Percentiles rank a stretch among this genome's conserved stretches.
Evolutionary conservation across 2,113 vertebrate species (phyloP).

Genomic region (Abramis brama): DNA sequence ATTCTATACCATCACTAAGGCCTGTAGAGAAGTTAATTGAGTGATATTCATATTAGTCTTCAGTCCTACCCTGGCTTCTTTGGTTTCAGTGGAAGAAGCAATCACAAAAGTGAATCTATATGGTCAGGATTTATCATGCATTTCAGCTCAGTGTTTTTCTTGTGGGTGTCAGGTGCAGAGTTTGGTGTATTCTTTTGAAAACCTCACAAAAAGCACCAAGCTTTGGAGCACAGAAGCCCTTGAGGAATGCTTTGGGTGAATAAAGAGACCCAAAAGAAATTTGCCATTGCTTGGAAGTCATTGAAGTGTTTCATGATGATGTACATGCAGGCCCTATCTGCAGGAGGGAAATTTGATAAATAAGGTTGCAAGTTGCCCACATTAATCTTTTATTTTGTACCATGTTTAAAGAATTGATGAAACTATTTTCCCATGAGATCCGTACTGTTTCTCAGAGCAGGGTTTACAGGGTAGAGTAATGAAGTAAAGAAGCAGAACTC

Average conservation of each 20-base stretch:
- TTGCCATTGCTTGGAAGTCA: background rate
- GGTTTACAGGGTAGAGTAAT: constrained; percentile 49
- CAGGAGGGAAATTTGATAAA: constrained; percentile 36
- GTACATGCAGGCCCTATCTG: background rate
- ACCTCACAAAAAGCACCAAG: background rate
- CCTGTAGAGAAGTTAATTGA: background rate
- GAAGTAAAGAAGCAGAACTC: constrained; percentile 54
- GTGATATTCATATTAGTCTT: constrained; percentile 18
- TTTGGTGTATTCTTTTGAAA: background rate
- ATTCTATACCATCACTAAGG: background rate
- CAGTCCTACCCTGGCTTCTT: background rate
- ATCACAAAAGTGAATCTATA: constrained; percentile 39
- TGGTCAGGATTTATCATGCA: constrained; percentile 44
- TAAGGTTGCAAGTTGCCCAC: constrained; percentile 30
- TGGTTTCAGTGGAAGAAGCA: constrained; percentile 4
- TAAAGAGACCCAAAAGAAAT: constrained; percentile 1
- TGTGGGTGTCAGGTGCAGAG: background rate
- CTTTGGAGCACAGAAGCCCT: background rate
- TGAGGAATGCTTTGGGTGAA: background rate
- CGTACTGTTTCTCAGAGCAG: constrained; percentile 47
- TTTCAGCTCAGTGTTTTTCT: constrained; percentile 15
- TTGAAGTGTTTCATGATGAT: background rate
- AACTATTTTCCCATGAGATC: constrained; percentile 50
- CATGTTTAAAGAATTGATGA: constrained; percentile 56
- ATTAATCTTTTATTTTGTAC: constrained; percentile 55